Evolutionary conservation across 2,888 invertebrate species (phyloP), one percentile per base, ranked within the genome.

Genomic region (Drosophila testacea): DNA sequence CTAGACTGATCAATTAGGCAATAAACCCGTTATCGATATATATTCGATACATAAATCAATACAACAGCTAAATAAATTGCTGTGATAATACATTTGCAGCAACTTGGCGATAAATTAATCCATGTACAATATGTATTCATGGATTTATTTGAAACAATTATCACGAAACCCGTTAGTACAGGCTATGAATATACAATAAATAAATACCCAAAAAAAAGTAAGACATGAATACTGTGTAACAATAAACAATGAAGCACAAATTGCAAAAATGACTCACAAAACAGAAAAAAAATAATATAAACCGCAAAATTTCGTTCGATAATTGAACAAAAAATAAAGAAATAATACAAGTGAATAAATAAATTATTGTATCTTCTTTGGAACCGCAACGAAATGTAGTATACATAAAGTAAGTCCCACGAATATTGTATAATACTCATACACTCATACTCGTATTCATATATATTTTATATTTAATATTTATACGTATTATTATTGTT

Each of bases 251-350:
- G 38, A 46, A 22, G 7, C 57, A 32, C 64, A 47, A 69, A 62
- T 69, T 51, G 61, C 32, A 2, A 59, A 59, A 48, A 28, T 76
- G 79, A 76, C 44, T 76, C 76, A 79, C 56, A 50, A 32, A 22
- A 47, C 13, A 16, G 32, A 5, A 13, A 38, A 39, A 51, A 76
- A 22, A 22, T 22, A 22, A 22, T 1, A 22, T 55, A 69, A 32
- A 32, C 63, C 73, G 68, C 78, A 68, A 68, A 41, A 67, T 63
- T 78, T 48, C 52, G 50, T 44, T 55, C 52, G 41, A 73, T 65
- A 64, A 56, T 70, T 51, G 27, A 2, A 16, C 11, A 55, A 46
- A 54, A 42, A 39, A 30, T 28, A 46, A 32, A 38, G 4, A 54
- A 30, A 39, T 38, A 55, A 13, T 34, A 41, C 22, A 60, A 30